Percentiles rank a stretch among this genome's conserved stretches.
Conservation (phyloP, 2,797 vertebrate genomes). For the Enteromius mattozi region DNA sequence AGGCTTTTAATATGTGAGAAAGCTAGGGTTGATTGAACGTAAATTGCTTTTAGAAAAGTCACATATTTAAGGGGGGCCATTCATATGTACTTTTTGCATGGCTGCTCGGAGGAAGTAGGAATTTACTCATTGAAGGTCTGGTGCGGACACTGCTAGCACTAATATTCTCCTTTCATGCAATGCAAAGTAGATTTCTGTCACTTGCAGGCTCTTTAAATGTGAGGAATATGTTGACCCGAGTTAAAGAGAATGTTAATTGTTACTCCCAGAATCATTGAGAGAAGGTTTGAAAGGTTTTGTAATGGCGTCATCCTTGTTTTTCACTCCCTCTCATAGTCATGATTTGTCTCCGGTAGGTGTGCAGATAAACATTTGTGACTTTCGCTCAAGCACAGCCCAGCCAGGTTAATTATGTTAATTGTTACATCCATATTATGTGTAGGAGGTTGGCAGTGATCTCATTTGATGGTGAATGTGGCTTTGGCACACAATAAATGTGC, state of each 20-base stretch:
- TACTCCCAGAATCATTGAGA: neutral
- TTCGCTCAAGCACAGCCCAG: neutral
- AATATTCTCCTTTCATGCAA: neutral
- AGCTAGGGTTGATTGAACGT: neutral
- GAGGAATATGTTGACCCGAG: neutral
- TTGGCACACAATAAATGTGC: neutral
- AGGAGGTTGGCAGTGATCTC: neutral
- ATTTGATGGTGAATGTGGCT: neutral
- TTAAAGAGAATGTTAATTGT: conserved; percentile 15
- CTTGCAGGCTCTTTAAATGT: neutral
- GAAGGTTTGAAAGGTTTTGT: conserved; percentile 7
- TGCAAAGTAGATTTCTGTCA: conserved; percentile 10
- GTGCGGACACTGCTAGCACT: neutral
- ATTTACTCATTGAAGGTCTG: neutral
- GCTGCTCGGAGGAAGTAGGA: neutral
- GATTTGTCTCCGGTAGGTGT: neutral
- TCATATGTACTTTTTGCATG: neutral
- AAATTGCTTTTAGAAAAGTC: conserved; percentile 15
- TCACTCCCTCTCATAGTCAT: neutral
- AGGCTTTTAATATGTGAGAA: conserved; percentile 17
- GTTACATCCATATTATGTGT: neutral
- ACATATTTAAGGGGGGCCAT: neutral
- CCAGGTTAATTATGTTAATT: conserved; percentile 6
- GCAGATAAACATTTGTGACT: conserved; percentile 1
- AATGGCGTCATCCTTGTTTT: neutral